Evolutionary conservation across 2,888 invertebrate genomes (phyloP), one percentile per base, ranked within the genome.

Genomic region (Pachymerium ferrugineum): DNA sequence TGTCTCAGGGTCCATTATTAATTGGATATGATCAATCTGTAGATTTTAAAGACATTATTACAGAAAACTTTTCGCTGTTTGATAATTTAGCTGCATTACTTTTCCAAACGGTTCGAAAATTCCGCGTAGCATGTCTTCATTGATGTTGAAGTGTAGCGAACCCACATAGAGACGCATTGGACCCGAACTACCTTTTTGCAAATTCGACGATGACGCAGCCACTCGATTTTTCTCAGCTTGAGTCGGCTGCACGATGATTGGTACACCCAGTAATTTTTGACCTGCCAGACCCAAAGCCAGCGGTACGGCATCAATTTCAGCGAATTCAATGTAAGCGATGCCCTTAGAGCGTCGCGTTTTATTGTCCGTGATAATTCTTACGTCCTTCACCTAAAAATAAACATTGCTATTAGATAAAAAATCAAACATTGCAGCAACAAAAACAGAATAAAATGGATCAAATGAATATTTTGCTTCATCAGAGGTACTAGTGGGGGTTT

Each of bases 41-140:
- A 47, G 42, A 71, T 19, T 70, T 35, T 12, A 71, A 35, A 71
- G 6, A 33, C 22, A 47, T 62, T 67, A 28, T 5, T 47, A 3
- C 16, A 38, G 38, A n/a, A n/a, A 16, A 72, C 8, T 33, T 73
- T 67, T 10, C 14, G 3, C 16, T 8, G 16, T 33, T 33, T 5
- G 12, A 33, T 33, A 38, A 38, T n/a, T 38, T 12, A 3, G 16
- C 5, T 12, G 14, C 12, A 3, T 76, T 77, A 84, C 84, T 80
- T 95, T 95, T 54, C 98, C 98, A 84, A 98, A 98, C 0, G 97
- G 97, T 83, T 99, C 98, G 85, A 99, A 99, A 78, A 99, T 98
- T 29, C 97, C 97, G 74, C 92, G 86, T 74, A 99, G 85, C 99
- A 99, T 99, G 77, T 98, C 98, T 85, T 99, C 98, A 6, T 95